A percentile compares a stretch with the other conserved stretches of the same genome.
Conservation (phyloP, 92 coral and sea anemone genomes). For the Pocillopora grandis region DNA sequence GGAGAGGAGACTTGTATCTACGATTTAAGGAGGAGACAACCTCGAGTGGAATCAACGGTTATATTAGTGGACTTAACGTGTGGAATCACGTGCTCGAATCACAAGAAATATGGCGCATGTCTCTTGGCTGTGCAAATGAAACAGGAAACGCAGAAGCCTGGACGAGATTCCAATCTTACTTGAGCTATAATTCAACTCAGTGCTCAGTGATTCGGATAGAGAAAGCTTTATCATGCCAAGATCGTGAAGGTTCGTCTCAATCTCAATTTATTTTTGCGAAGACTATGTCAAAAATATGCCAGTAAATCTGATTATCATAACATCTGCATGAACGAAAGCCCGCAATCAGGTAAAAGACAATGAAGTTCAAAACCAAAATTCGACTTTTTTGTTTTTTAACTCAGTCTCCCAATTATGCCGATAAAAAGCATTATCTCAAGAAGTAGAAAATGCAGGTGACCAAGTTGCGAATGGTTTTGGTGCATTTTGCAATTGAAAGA, state of each 20-base stretch:
- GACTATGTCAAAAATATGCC: no score
- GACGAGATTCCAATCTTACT: background rate
- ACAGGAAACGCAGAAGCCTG: slow-evolving; percentile 12
- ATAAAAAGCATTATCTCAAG: no score
- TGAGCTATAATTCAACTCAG: background rate
- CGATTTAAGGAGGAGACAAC: background rate
- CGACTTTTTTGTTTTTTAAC: no score
- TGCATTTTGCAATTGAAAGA: no score
- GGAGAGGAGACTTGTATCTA: background rate
- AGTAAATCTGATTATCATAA: no score
- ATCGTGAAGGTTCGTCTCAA: background rate
- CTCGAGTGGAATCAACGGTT: background rate
- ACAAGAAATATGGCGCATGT: slow-evolving; percentile 18
- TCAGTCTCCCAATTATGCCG: no score
- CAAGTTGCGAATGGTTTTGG: no score
- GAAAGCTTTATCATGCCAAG: background rate
- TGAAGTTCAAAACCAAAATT: no score
- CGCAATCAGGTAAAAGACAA: no score
- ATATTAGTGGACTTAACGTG: slow-evolving; percentile 12
- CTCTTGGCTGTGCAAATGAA: slow-evolving; percentile 23
- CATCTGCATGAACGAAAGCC: no score
- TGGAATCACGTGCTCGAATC: background rate
- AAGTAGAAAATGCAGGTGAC: no score
- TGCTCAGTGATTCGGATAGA: background rate
- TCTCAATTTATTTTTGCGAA: no score